A percentile compares a stretch with the other conserved stretches of the same genome.
Evolutionary conservation across 2,113 vertebrate genomes (phyloP).

Genomic region (Hypocryptadius cinnamomeus): DNA sequence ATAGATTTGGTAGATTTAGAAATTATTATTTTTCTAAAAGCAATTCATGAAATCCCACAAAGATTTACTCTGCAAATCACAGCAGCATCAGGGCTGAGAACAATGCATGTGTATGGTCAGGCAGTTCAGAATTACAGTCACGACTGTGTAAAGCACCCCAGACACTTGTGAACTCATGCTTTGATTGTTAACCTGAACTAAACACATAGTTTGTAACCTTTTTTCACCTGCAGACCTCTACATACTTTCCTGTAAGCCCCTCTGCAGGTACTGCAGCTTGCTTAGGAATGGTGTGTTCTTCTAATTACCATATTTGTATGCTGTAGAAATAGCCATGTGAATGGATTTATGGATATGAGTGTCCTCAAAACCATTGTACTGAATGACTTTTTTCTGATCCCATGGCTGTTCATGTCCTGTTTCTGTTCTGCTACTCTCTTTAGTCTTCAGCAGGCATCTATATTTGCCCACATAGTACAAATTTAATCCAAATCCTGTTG

Average conservation of each 20-base stretch:
- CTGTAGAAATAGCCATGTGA: not conserved
- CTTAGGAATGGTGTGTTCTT: not conserved
- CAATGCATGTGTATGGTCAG: no score
- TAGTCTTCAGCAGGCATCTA: not conserved
- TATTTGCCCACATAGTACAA: not conserved
- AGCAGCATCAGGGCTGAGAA: not conserved
- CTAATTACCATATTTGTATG: not conserved
- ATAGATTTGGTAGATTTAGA: not conserved
- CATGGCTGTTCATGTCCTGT: not conserved
- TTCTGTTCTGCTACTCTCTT: not conserved
- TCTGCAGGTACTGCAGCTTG: not conserved
- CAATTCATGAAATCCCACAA: not conserved
- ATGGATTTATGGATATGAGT: not conserved
- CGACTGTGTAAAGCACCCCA: not conserved
- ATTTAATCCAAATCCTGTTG: not conserved
- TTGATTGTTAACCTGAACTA: not conserved
- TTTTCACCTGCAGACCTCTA: not conserved
- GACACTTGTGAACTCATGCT: not conserved
- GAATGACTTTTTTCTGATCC: not conserved
- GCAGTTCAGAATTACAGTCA: not conserved
- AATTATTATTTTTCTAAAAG: not conserved
- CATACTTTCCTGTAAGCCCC: not conserved
- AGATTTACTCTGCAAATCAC: not conserved
- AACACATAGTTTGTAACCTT: not conserved
- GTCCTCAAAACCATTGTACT: not conserved